Percentiles rank a stretch among this genome's conserved stretches.
These are phyloP conservation scores for Chionoecetes opilio DNA, from an alignment of 1,140 invertebrate species.

Conservation along the genomic window DNA sequence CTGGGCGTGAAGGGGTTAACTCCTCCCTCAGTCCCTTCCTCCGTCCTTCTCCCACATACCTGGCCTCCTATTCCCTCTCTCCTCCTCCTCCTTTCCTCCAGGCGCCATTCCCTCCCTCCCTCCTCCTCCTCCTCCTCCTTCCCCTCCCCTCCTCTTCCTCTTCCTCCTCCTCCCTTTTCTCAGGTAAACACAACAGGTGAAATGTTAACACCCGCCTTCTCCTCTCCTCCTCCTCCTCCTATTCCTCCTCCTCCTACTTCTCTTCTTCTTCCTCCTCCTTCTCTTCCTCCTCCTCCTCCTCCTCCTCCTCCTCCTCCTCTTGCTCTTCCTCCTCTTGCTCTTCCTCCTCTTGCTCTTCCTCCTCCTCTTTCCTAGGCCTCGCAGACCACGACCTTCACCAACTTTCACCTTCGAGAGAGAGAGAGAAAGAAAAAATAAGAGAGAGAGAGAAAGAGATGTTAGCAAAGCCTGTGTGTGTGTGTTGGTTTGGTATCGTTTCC, in stretches of 20 bases:
- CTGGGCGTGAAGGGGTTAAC: too few relatives aligned
- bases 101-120: background rate
- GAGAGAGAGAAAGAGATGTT: background rate
- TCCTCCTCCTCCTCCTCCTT: background rate
- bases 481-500: too few relatives aligned
- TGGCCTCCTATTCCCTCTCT: background rate
- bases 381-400: background rate
- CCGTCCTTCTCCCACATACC: background rate
- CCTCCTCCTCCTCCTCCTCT: background rate
- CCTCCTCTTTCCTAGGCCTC: constrained; percentile 14
- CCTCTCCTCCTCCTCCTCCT: background rate
- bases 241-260: constrained; percentile 1
- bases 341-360: background rate
- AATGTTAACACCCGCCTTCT: too few relatives aligned
- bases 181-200: too few relatives aligned
- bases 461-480: too few relatives aligned
- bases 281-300: background rate
- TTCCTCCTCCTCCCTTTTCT: too few relatives aligned
- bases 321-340: background rate
- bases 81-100: background rate
- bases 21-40: background rate
- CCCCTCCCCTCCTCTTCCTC: background rate
- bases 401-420: constrained; percentile 13
- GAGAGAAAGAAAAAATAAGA: background rate
- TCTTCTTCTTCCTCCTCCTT: background rate